Evolutionary conservation across 2,888 invertebrate species (phyloP).

Genomic region (Thelaira solivaga): DNA sequence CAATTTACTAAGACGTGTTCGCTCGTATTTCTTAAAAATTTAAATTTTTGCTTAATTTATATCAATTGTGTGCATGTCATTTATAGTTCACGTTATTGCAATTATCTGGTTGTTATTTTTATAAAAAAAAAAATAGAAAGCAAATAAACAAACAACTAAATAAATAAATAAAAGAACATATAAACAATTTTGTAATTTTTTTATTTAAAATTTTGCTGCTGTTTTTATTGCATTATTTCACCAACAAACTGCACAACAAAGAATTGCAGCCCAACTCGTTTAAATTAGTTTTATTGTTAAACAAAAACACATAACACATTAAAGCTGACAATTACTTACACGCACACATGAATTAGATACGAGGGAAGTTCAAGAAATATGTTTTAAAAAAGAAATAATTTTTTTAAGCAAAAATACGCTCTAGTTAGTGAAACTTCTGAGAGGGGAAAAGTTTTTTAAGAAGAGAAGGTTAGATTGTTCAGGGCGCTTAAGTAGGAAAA

Average conservation of each 20-base stretch:
- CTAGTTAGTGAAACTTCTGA: too few species aligned
- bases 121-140: neutral
- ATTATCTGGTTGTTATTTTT: constrained; percentile 8
- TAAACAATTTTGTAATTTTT: constrained; percentile 45
- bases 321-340: constrained; percentile 14
- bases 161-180: constrained; percentile 53
- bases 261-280: constrained; percentile 35
- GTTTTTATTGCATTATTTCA: constrained; percentile 46
- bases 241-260: constrained; percentile 57
- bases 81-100: constrained; percentile 10
- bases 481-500: too few species aligned
- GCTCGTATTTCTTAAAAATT: too few species aligned
- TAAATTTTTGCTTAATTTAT: too few species aligned
- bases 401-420: neutral
- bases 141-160: too few species aligned
- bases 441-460: too few species aligned
- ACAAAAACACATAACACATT: constrained; percentile 7
- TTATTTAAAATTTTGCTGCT: constrained; percentile 29
- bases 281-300: constrained; percentile 34
- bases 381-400: neutral
- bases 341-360: neutral
- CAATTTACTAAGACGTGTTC: too few species aligned
- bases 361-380: neutral
- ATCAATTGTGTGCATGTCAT: neutral
- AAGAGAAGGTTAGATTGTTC: too few species aligned